These are phyloP conservation scores for Mesitornis unicolor DNA, from an alignment of 2,113 vertebrate genomes.

Conservation along the genomic window DNA sequence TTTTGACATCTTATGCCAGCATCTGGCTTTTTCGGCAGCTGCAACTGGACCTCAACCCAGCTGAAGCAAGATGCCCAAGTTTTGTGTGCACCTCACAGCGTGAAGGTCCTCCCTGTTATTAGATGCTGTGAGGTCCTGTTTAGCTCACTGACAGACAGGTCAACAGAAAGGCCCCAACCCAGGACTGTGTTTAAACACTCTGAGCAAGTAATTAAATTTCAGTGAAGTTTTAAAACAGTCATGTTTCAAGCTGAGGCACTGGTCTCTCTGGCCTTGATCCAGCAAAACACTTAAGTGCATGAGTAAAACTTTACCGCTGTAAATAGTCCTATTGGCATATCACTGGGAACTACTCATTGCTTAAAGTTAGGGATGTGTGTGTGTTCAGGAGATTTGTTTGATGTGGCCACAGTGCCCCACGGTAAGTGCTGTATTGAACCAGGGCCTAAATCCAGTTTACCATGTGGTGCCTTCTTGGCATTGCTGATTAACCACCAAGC, in stretches of 20 bases:
- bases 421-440: not conserved
- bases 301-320: not conserved
- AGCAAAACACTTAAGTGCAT: not conserved
- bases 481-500: not conserved
- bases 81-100: not conserved
- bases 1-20: not conserved
- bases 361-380: not conserved
- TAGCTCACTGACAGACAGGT: not conserved
- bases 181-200: not conserved
- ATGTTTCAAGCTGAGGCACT: not conserved
- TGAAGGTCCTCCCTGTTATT: not conserved
- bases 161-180: not conserved
- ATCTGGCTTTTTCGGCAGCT: not conserved
- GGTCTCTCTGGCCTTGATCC: not conserved
- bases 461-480: not conserved
- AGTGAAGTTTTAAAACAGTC: not conserved
- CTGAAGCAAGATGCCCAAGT: not conserved
- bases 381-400: not conserved
- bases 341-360: not conserved
- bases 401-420: not conserved
- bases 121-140: not conserved
- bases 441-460: not conserved
- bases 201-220: not conserved
- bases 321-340: not conserved
- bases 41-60: not conserved